Conservation (phyloP, 2,888 invertebrate species). For the Clunio marinus region DNA sequence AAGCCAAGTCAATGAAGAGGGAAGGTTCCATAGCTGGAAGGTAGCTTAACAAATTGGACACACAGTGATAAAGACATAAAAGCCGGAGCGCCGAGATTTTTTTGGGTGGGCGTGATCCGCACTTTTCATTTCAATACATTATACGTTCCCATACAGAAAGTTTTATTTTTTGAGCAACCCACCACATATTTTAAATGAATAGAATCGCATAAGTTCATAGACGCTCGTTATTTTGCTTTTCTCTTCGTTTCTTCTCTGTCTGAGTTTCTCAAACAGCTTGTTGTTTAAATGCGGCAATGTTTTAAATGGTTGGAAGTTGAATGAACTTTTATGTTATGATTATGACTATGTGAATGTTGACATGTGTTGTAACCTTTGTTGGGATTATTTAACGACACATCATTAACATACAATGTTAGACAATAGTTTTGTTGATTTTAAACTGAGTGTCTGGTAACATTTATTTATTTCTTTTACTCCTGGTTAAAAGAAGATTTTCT, state of each 20-base stretch:
- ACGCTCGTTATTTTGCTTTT: neutral
- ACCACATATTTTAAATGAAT: conserved; percentile 24
- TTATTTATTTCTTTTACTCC: neutral
- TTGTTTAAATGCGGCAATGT: no score
- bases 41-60: conserved; percentile 30
- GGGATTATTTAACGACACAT: no score
- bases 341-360: neutral
- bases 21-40: neutral
- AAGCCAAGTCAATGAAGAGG: neutral
- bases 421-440: no score
- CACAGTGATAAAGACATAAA: conserved; percentile 34
- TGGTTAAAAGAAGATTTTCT: neutral
- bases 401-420: no score
- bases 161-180: conserved; percentile 37
- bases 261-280: neutral
- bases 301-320: neutral
- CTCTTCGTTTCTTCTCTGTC: neutral
- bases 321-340: neutral
- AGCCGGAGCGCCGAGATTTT: conserved; percentile 21
- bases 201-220: conserved; percentile 22
- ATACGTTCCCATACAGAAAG: conserved; percentile 36
- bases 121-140: conserved; percentile 31
- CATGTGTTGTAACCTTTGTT: neutral
- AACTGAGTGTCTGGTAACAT: no score
- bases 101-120: conserved; percentile 39